Evolutionary conservation across 2,888 invertebrate genomes (phyloP), one percentile per base, ranked within the genome.

Genomic region (Pheosia tremula): DNA sequence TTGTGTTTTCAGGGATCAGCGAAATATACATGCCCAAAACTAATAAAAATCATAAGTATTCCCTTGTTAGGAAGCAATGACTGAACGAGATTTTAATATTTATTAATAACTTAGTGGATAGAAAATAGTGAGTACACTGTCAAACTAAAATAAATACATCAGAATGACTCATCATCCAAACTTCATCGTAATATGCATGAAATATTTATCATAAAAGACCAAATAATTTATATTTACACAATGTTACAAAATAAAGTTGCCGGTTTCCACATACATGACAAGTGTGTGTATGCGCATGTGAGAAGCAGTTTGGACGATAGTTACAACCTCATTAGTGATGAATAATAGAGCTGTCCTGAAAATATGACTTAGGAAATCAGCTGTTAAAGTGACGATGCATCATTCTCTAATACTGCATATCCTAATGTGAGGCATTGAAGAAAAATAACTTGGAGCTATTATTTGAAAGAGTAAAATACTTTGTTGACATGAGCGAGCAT

Each of bases 321-420:
- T 81, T 80, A 84, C 79, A 85, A 83, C 82, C 80, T 82, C 87
- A 91, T 91, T 92, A 92, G 92, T 93, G 86, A 91, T 91, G 89
- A 89, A 93, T 93, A 93, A 93, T 93, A 93, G 93, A 93, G 93
- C 93, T 93, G 93, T 92, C 92, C 89, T 88, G 88, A 85, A 86
- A 89, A 86, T 85, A 89, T 91, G 88, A 90, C 88, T 87, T 87
- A 89, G 91, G 91, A 89, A 86, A 89, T 92, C 93, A 91, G 93
- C 92, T 92, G 93, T 93, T 93, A 90, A 84, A 89, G 91, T 93
- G 90, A 93, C 91, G 90, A 93, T 93, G 93, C 93, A 93, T 89
- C 93, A 92, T 91, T 92, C 89, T 90, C 93, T 93, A 92, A 91
- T 91, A 93, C 90, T 89, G 91, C 91, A 92, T 87, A 91, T 92